Evolutionary conservation across 30 jellyfish, hydroid and myxozoan genomes (phyloP), one percentile per base, ranked within the genome.

Genomic region (Turritopsis rubra): DNA sequence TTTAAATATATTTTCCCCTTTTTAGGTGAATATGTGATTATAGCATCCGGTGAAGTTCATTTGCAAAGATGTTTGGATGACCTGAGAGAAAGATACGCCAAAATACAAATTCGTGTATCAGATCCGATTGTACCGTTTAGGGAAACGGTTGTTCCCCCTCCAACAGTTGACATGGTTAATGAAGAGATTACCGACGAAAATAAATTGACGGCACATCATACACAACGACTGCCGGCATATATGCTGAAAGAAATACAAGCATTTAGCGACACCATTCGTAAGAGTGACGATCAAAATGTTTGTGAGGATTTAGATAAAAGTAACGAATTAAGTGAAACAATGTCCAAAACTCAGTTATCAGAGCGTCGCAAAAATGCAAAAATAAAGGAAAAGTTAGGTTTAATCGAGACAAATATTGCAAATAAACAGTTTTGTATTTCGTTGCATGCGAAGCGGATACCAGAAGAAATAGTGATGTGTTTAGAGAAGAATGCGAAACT

Each of bases 51-150:
- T 0, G 99, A 95, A 68, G 97, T 95, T 20, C 99, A 95, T 79
- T 79, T 95, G 71, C 95, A 90, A 52, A 71, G 95, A 75, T 95
- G 99, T 68, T 75, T 91, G 73, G 97, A 95, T 73, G 99, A 95
- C 54, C 89, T 95, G 8, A 86, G 89, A 66, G 73, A 75, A 81
- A 83, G 83, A 72, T 90, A 81, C 74, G 99, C 97, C 1, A 89
- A 96, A 16, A 89, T 90, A 28, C 74, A 95, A 31, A 78, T 95
- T 9, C 87, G 90, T 21, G 96, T 79, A 21, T 95, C 99, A 1
- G 88, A 96, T 8, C 99, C 99, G n/a, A 95, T 91, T 27, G 97
- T 95, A 52, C 99, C 97, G 71, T 91, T 95, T 76, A 86, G 99
- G 71, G 99, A 95, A 70, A 95, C 97, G 20, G 80, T 95, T 24